Percentiles rank a stretch among this genome's conserved stretches.
phyloP scores from a whole-genome alignment of 1,140 invertebrate genomes.

The Ceratosolen fusciceps region DNA sequence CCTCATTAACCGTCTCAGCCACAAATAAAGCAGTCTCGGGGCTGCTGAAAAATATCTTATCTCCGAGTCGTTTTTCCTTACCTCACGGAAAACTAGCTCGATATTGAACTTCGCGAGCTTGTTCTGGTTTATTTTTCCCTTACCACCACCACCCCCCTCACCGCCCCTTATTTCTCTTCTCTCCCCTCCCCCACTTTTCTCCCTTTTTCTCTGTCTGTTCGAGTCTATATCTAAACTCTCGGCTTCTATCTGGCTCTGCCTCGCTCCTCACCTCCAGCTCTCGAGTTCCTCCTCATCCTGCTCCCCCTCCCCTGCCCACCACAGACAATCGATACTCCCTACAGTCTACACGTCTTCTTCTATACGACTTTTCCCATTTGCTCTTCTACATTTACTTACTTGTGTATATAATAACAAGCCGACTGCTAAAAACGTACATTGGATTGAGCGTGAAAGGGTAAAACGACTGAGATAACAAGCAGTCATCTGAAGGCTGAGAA shows the following conservation, averaged over 20 bases:
- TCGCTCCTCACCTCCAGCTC: no score
- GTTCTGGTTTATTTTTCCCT: neutral
- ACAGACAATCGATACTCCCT: slow-evolving; percentile 25
- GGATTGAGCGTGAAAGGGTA: slow-evolving; percentile 19
- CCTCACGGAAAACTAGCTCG: slow-evolving; percentile 35
- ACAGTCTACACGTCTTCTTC: no score
- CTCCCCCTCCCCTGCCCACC: neutral
- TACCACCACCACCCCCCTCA: no score
- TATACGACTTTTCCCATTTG: neutral
- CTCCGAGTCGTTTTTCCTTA: slow-evolving; percentile 52
- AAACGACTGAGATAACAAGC: slow-evolving; percentile 60
- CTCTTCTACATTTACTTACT: neutral
- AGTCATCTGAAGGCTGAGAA: slow-evolving; percentile 54
- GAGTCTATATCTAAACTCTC: no score
- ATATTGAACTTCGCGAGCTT: slow-evolving; percentile 48
- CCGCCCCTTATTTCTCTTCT: neutral
- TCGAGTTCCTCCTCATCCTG: neutral
- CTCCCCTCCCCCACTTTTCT: neutral
- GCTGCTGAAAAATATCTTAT: slow-evolving; percentile 59
- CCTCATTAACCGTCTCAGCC: slow-evolving; percentile 57
- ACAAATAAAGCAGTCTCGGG: slow-evolving; percentile 56
- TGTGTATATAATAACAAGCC: slow-evolving; percentile 27
- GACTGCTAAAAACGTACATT: slow-evolving; percentile 1
- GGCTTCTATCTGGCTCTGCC: neutral
- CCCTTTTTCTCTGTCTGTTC: neutral